phyloP scores from a whole-genome alignment of 2,797 vertebrate species.

The Pipistrellus pipistrellus region DNA sequence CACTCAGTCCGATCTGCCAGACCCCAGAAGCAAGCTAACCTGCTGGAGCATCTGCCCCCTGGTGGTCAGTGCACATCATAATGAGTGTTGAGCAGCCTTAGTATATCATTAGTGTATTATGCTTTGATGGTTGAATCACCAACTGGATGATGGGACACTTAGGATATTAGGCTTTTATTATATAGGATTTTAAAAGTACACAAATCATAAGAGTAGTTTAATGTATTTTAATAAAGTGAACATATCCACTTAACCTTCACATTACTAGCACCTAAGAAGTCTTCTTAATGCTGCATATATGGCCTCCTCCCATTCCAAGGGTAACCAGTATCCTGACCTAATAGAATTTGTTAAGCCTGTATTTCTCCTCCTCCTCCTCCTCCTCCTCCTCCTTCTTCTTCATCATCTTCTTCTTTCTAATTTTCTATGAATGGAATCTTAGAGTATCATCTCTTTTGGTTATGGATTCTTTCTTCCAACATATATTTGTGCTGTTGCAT shows the following conservation, averaged over 20 bases:
- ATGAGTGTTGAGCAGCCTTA: no score
- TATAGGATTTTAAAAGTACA: not conserved
- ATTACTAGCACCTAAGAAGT: not conserved
- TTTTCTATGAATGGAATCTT: not conserved
- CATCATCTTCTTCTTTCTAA: no score
- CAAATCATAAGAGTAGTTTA: not conserved
- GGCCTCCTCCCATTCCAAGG: not conserved
- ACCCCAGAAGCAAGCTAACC: no score
- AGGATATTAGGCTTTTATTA: no score
- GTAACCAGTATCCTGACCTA: not conserved
- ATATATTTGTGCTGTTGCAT: not conserved
- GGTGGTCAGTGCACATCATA: no score
- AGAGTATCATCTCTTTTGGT: not conserved
- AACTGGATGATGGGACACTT: fast-evolving
- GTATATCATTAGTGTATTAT: no score
- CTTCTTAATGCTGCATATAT: not conserved
- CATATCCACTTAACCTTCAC: not conserved
- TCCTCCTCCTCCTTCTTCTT: no score
- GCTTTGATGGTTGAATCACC: no score
- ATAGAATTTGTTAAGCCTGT: not conserved
- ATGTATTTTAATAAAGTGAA: not conserved
- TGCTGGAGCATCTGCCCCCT: no score
- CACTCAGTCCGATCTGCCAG: no score
- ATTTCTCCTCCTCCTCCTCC: not conserved
- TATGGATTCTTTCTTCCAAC: not conserved